Evolutionary conservation across 64 coral and sea anemone species (phyloP), one percentile per base, ranked within the genome.

Genomic region (Acropora yongei): DNA sequence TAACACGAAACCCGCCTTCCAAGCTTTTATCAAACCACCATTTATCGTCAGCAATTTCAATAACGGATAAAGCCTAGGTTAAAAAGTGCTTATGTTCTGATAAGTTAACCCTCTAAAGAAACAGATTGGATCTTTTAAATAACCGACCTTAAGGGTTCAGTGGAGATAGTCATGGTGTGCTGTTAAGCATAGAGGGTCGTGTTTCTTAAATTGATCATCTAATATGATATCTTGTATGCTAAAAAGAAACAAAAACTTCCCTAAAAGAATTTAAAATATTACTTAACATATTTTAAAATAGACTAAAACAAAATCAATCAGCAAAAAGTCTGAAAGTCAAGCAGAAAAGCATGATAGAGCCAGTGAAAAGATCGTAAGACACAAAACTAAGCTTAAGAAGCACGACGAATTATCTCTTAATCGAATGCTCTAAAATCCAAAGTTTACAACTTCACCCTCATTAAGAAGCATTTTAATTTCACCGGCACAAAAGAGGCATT

Each of bases 81-180:
- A 55, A 71, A 71, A 71, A 12, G 67, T 30, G 19, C 67, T 71
- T 14, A 71, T 13, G 67, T 13, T 71, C 13, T 71, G 66, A 69
- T 69, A 69, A 69, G 66, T 69, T 69, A 69, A 69, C 66, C 66
- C 66, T 69, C 66, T 69, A 69, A 69, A 69, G 66, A 69, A 69
- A 69, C 66, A 69, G 66, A 69, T 69, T 1, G 6, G 66, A 69
- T 69, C 66, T 14, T 69, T 69, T 69, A 69, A 69, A 69, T 69
- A 69, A 69, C 66, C 66, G 66, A 69, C 50, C 50, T 53, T 53
- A 53, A 53, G 50, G 50, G 50, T 53, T 53, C 50, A 53, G 50
- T 53, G 0, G 50, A 53, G 50, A 53, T 53, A 53, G 50, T 53
- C 50, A 53, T 53, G 50, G 50, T 53, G 50, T 53, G 8, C 50